These are phyloP conservation scores for Drosophila sechellia DNA, from an alignment of 1,140 invertebrate species.

Conservation along the genomic window DNA sequence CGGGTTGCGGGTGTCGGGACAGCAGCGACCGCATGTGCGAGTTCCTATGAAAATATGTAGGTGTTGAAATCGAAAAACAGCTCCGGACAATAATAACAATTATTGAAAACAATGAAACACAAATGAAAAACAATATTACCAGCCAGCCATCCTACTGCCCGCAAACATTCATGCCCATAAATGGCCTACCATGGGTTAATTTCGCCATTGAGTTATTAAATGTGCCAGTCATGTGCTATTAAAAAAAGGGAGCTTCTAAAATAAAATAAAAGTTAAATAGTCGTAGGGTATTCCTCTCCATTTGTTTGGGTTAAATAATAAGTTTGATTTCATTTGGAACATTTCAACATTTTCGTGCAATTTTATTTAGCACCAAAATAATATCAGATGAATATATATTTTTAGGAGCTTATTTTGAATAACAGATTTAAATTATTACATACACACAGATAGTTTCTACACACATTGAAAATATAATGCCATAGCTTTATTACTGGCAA, in stretches of 20 bases:
- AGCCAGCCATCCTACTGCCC: slow-evolving; percentile 9
- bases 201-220: slow-evolving; percentile 5
- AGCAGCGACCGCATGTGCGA: slow-evolving; percentile 14
- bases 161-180: slow-evolving; percentile 28
- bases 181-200: slow-evolving; percentile 35
- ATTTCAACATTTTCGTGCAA: no score
- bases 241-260: not conserved
- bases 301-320: no score
- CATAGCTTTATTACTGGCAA: slow-evolving; percentile 25
- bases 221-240: not conserved
- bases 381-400: no score
- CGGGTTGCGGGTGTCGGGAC: no score
- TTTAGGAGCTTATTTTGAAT: no score
- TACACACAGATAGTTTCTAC: not conserved
- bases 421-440: no score
- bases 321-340: no score
- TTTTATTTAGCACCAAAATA: no score
- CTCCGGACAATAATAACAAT: slow-evolving; percentile 72
- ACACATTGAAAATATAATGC: slow-evolving; percentile 11
- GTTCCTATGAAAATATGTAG: slow-evolving; percentile 64
- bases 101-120: slow-evolving; percentile 77
- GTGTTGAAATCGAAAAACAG: slow-evolving; percentile 44
- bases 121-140: slow-evolving; percentile 77
- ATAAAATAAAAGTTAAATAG: no score
- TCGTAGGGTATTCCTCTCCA: no score